Base-by-base conservation (phyloP, 2,113 vertebrate species). In the Sceloporus tristichus region DNA sequence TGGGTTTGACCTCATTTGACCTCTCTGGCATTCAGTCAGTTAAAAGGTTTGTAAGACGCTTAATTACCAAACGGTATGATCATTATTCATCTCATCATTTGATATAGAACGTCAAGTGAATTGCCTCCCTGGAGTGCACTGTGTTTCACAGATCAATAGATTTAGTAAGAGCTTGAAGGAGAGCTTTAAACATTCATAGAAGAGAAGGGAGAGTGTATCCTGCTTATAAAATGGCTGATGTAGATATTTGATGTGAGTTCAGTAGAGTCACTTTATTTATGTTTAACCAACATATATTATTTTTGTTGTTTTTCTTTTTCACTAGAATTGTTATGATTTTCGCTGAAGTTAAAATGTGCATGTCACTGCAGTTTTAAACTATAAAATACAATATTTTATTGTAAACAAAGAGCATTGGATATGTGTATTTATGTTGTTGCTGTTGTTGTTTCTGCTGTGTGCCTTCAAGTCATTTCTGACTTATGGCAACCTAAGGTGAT, bases 141-240 rank as follows among this genome's bases (percentile, higher is more conserved):
- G 96, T 97, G 96, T 97, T 98, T 98, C 98, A 98, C 97, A 98
- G 98, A 99, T 99, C 98, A 98, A 98, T 99, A 98, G 97, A 97
- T 98, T 98, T 97, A 97, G 95, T 97, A 97, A 95, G 96, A 96
- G 96, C 97, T 98, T 96, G 95, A 97, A 98, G 96, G 94, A 95
- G 94, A 96, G 96, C 96, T 97, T 96, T 97, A 97, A 96, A 95
- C 85, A 91, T 94, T 96, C 93, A 95, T 79, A 91, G 93, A 93
- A 95, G 93, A 95, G 93, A 95, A 94, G 87, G 42, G 89, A 95
- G 95, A 95, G 87, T 93, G 85, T 90, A 95, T 95, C 81, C 78
- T 87, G 74, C 87, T 93, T 92, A 85, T 93, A 96, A 95, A 96
- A 94, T 91, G 85, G 89, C 88, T 95, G 95, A 90, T 86, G 68